phyloP scores from a whole-genome alignment of 2,888 invertebrate genomes.

The Drosophila crucigera region DNA sequence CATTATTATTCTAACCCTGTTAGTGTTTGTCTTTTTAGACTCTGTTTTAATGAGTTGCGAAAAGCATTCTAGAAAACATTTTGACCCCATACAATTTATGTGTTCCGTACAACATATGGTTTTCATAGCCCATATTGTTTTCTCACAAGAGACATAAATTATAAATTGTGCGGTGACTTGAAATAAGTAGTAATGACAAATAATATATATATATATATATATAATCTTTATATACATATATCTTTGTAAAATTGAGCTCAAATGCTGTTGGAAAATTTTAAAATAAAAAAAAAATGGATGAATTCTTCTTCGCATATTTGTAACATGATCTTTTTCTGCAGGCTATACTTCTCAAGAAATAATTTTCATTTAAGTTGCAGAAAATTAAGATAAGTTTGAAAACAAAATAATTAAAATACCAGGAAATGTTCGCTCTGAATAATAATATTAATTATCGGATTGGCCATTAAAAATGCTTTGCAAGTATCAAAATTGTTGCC shows the following conservation, averaged over 20 bases:
- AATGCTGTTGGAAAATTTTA: too few relatives aligned
- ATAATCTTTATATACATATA: too few relatives aligned
- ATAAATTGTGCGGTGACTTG: neutral
- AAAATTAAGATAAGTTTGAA: fast-evolving
- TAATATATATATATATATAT: neutral
- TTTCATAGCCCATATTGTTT: neutral
- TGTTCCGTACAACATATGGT: neutral
- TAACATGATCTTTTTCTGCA: neutral
- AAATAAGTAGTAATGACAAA: neutral
- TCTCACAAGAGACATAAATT: neutral
- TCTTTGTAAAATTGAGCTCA: too few relatives aligned
- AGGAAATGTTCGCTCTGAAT: too few relatives aligned
- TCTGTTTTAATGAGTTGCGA: neutral
- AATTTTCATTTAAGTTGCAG: neutral
- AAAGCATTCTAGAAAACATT: neutral
- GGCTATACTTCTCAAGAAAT: neutral
- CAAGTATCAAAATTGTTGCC: neutral
- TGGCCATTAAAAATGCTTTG: neutral
- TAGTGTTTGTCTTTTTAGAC: conserved; percentile 26
- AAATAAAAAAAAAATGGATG: neutral
- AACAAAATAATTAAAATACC: neutral
- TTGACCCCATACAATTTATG: neutral
- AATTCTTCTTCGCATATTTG: neutral
- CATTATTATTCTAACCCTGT: conserved; percentile 55
- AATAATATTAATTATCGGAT: neutral